Percentiles rank a stretch among this genome's conserved stretches.
Conservation (phyloP, 2,797 vertebrate genomes). For the Cetoscarus ocellatus region DNA sequence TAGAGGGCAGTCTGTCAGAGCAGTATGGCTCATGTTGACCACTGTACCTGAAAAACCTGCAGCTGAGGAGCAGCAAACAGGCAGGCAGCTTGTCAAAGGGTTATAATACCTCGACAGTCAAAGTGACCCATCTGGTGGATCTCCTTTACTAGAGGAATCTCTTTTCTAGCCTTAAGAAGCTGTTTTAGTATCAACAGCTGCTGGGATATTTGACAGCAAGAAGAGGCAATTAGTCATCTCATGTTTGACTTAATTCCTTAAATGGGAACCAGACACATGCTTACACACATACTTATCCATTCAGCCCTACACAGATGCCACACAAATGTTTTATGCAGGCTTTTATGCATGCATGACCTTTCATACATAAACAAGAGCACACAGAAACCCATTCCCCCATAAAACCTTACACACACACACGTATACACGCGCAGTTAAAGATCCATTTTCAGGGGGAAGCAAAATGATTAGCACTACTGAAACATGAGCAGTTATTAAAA, state of each 20-base stretch:
- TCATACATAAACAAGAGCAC: conserved; percentile 34
- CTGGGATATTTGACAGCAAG: conserved; percentile 13
- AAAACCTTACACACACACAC: not conserved
- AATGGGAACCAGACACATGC: conserved; percentile 27
- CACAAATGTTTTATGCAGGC: conserved; percentile 19
- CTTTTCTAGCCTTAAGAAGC: conserved; percentile 24
- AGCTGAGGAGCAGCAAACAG: conserved; percentile 44
- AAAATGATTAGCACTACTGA: conserved; percentile 81
- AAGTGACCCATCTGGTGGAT: conserved; percentile 15
- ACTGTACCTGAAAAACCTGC: conserved; percentile 51
- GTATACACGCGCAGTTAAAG: conserved; percentile 31
- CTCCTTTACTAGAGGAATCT: conserved; percentile 20
- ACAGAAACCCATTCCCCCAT: conserved; percentile 8
- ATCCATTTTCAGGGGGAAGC: conserved; percentile 67
- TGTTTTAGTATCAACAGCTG: conserved; percentile 11
- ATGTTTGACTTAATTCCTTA: conserved; percentile 25
- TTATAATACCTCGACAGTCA: conserved; percentile 34
- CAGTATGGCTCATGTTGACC: conserved; percentile 57
- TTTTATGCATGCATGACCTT: conserved; percentile 37
- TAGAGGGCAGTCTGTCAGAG: conserved; percentile 67
- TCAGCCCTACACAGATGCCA: conserved; percentile 11
- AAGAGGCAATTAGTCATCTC: conserved; percentile 12
- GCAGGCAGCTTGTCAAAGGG: conserved; percentile 12
- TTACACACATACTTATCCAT: conserved; percentile 9
- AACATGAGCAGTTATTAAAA: conserved; percentile 85